Conservation (phyloP, 1,140 invertebrate genomes). For the Muscidifurax raptorellus region DNA sequence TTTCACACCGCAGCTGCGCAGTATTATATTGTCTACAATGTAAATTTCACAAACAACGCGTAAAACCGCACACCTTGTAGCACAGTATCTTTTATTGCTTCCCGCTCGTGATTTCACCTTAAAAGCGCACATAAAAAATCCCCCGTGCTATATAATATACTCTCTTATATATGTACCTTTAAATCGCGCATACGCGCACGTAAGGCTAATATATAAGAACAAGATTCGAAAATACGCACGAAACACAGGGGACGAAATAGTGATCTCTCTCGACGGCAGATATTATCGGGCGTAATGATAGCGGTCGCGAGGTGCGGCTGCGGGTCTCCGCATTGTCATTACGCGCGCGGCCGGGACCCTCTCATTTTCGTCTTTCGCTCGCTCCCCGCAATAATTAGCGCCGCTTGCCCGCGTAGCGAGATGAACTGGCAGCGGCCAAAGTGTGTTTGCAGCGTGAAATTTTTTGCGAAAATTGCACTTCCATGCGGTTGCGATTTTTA, state of each 20-base stretch:
- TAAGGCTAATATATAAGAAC: conserved; percentile 11
- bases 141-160: no score
- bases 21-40: neutral
- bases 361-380: conserved; percentile 39
- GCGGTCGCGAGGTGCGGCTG: conserved; percentile 22
- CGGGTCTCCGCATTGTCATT: conserved; percentile 38
- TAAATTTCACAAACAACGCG: neutral
- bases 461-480: conserved; percentile 24
- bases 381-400: conserved; percentile 29
- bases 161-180: neutral
- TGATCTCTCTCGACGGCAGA: conserved; percentile 39
- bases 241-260: neutral
- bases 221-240: conserved; percentile 12
- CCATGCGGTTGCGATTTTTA: neutral
- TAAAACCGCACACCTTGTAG: neutral
- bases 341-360: conserved; percentile 10
- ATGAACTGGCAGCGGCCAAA: neutral
- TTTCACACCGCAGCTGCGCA: neutral
- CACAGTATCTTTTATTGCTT: neutral
- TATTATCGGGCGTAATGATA: conserved; percentile 50
- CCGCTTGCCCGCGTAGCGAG: conserved; percentile 10
- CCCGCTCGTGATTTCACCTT: neutral
- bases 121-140: neutral
- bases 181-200: neutral
- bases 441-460: neutral